phyloP scores from a whole-genome alignment of 2,797 vertebrate species.

The Hephaestus fuliginosus region DNA sequence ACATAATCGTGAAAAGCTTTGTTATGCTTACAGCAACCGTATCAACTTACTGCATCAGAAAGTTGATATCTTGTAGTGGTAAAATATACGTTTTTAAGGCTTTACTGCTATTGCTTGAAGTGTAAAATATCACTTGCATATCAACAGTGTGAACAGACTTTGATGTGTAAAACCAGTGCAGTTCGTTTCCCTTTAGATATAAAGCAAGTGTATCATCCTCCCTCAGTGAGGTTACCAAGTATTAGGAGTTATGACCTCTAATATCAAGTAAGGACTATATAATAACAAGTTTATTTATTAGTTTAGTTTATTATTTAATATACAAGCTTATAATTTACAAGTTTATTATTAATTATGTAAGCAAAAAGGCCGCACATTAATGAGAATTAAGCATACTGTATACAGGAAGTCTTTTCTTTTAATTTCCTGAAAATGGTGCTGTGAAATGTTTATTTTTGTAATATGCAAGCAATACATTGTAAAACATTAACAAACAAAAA shows the following conservation, averaged over 20 bases:
- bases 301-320: neutral
- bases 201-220: neutral
- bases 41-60: constrained; percentile 1
- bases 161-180: constrained; percentile 1
- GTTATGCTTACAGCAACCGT: neutral
- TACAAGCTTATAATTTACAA: too few species aligned
- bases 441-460: neutral
- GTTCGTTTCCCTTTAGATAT: constrained; percentile 5
- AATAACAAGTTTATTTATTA: neutral
- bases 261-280: neutral
- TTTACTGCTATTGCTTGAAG: neutral
- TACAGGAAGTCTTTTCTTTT: neutral
- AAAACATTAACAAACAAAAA: neutral
- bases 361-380: neutral
- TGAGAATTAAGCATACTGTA: neutral
- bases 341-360: neutral
- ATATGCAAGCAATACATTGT: neutral
- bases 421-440: neutral
- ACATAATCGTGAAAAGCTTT: neutral
- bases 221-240: neutral
- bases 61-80: neutral
- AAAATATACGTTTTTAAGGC: neutral
- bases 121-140: neutral
- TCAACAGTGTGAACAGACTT: constrained; percentile 16
- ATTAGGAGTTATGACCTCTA: neutral